Percentiles rank a stretch among this genome's conserved stretches.
Conservation (phyloP, 2,113 vertebrate genomes). For the Heptranchias perlo region DNA sequence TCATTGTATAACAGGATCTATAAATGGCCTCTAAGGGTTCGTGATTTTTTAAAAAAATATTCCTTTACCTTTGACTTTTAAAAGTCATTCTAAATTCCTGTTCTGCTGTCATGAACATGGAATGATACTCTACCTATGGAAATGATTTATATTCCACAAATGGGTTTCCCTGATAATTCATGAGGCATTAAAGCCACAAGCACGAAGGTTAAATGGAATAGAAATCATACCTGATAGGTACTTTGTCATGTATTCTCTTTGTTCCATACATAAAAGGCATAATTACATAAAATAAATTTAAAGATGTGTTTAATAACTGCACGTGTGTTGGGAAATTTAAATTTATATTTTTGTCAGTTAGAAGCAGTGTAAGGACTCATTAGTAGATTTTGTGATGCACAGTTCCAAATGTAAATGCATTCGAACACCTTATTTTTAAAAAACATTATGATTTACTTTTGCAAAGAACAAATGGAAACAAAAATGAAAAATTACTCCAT, state of each 20-base stretch:
- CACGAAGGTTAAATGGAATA: neutral
- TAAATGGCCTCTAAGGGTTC: neutral
- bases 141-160: neutral
- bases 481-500: neutral
- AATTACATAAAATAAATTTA: neutral
- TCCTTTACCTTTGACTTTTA: neutral
- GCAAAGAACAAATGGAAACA: too few species aligned
- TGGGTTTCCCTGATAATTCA: neutral
- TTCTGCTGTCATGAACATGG: neutral
- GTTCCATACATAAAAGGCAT: neutral
- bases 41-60: neutral
- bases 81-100: neutral
- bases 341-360: neutral
- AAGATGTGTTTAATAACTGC: neutral
- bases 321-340: neutral
- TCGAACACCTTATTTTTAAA: neutral
- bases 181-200: neutral
- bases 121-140: neutral
- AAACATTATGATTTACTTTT: neutral
- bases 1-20: neutral
- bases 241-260: neutral
- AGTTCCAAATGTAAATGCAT: too few species aligned
- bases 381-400: too few species aligned
- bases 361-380: too few species aligned
- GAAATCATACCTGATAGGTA: neutral